Conservation (phyloP, 2,888 invertebrate species). For the Oxytorus armatus region DNA sequence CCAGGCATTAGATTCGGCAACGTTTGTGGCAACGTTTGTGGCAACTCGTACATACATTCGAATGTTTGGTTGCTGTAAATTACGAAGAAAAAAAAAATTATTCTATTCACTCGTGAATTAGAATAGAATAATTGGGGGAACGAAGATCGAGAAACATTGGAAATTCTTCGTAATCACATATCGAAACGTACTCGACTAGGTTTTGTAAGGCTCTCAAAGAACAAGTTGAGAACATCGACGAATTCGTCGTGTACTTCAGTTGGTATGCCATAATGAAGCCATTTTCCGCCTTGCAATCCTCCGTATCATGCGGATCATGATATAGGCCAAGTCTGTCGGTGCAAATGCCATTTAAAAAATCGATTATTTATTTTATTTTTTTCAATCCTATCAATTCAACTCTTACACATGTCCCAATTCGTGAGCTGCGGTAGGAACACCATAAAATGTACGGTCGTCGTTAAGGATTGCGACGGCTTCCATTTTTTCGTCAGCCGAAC, state of each 20-base stretch:
- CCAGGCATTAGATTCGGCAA: slow-evolving; percentile 49
- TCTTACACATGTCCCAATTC: slow-evolving; percentile 61
- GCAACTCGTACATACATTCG: slow-evolving; percentile 38
- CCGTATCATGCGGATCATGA: slow-evolving; percentile 14
- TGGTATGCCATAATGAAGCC: slow-evolving; percentile 47
- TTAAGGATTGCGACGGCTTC: slow-evolving; percentile 11
- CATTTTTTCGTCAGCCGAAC: fast-evolving
- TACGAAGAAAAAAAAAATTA: background rate
- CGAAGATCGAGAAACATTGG: background rate
- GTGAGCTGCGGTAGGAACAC: slow-evolving; percentile 43
- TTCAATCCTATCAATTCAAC: background rate
- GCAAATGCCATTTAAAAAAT: background rate
- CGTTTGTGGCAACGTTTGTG: background rate
- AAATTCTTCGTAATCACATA: background rate
- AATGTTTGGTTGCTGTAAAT: slow-evolving; percentile 7
- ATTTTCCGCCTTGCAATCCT: background rate
- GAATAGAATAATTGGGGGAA: background rate
- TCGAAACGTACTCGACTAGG: slow-evolving; percentile 15
- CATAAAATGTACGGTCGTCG: slow-evolving; percentile 42
- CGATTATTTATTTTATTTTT: background rate
- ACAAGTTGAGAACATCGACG: slow-evolving; percentile 55
- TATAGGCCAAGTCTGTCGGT: slow-evolving; percentile 30
- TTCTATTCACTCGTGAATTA: background rate
- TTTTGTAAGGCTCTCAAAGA: slow-evolving; percentile 12
- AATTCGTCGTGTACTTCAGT: slow-evolving; percentile 17